These are phyloP conservation scores for Ptychodera flava DNA, from an alignment of 35 echinoderm and acorn worm species.

Conservation along the genomic window DNA sequence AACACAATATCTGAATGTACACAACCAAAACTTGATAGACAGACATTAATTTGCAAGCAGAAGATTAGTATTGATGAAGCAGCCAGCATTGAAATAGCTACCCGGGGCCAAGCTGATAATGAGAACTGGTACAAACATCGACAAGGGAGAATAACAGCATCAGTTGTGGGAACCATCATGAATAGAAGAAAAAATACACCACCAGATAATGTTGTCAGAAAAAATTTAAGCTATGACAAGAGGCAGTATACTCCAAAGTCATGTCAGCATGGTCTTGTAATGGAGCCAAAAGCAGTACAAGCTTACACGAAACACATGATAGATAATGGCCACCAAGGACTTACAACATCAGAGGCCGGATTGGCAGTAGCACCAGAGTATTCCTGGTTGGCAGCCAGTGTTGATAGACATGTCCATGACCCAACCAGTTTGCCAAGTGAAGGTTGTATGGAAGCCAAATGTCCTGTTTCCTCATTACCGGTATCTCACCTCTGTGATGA, in stretches of 20 bases:
- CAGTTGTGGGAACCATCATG: constrained; percentile 18
- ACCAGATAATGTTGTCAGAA: background rate
- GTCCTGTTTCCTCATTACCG: background rate
- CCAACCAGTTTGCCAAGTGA: background rate
- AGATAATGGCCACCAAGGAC: background rate
- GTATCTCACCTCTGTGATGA: background rate
- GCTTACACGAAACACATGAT: background rate
- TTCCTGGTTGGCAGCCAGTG: background rate
- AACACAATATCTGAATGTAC: no score
- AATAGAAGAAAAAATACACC: constrained; percentile 1
- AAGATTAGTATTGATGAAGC: no score
- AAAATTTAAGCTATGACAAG: background rate
- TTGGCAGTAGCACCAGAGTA: background rate
- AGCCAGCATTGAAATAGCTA: constrained; percentile 26
- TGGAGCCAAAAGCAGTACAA: background rate
- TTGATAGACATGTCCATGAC: background rate
- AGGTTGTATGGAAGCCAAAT: background rate
- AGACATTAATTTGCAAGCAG: no score
- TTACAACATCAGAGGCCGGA: background rate
- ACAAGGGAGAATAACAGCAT: constrained; percentile 41
- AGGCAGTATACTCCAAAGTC: background rate
- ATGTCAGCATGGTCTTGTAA: background rate
- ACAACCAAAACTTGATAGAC: no score
- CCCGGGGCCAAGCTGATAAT: constrained; percentile 27
- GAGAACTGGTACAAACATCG: constrained; percentile 36